Evolutionary conservation across 2,888 invertebrate species (phyloP), one percentile per base, ranked within the genome.

Genomic region (Chouioia cunea): DNA sequence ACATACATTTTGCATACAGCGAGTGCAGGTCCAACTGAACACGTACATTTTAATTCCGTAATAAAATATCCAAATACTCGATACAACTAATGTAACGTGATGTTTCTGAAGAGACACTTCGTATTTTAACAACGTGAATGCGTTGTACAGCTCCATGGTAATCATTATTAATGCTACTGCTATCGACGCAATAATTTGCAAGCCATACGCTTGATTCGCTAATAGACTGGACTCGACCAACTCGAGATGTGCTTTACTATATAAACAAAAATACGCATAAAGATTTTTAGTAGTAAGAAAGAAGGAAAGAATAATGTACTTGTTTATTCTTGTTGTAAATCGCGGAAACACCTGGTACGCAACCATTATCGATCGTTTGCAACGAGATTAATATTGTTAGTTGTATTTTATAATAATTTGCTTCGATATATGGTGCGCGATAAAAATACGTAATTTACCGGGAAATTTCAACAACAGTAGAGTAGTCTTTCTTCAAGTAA

Each of bases 181-280:
- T 0, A 62, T 36, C 14, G 68, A 62, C 22, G 54, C 8, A n/a
- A 68, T 16, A 8, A 68, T 54, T 54, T 68, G 68, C 15, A 54
- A 36, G 4, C 68, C 62, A 15, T 44, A 68, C 12, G n/a, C 4
- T 15, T 18, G n/a, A 12, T 53, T 23, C 12, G 22, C 50, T 6
- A 36, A 6, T 48, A 48, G 15, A 43, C 60, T 60, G 27, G 44
- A 8, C 44, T 47, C 18, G 20, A 54, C 15, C 4, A 62, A n/a
- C 36, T 44, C 47, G 44, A 60, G 22, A 22, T 67, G 67, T 2
- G 20, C 20, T 43, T 46, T 6, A 10, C 65, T 65, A 14, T 6
- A 6, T 36, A 16, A 36, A n/a, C n/a, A n/a, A n/a, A n/a, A n/a
- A n/a, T n/a, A n/a, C n/a, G n/a, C n/a, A n/a, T n/a, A n/a, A n/a